Evolutionary conservation across 2,888 invertebrate genomes (phyloP).

Genomic region (Lycocerus yunnanus): DNA sequence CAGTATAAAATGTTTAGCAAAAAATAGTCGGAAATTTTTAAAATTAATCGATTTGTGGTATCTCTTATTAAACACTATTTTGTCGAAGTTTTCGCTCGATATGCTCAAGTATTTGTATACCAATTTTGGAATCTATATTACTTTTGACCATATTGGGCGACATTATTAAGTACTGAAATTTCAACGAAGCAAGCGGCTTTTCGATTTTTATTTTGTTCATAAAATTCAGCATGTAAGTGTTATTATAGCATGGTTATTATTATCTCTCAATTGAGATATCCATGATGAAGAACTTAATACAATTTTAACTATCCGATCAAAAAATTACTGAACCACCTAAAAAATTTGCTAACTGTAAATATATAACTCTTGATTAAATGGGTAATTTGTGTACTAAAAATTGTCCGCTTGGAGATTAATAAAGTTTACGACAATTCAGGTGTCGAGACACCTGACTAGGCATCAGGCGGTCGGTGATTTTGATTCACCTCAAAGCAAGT

Average conservation of each 20-base stretch:
- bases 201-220: constrained; percentile 10
- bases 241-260: constrained; percentile 13
- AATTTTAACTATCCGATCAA: not conserved
- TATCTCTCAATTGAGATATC: constrained; percentile 19
- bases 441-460: not conserved
- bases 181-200: constrained; percentile 18
- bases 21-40: not conserved
- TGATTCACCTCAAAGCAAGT: not conserved
- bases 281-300: constrained; percentile 1
- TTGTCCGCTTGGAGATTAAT: not conserved
- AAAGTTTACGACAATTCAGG: not conserved
- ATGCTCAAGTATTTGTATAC: constrained; percentile 14
- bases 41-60: not conserved
- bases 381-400: not conserved
- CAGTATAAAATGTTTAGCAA: not conserved
- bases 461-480: not conserved
- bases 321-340: not conserved
- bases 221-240: constrained; percentile 16
- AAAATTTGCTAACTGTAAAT: not conserved
- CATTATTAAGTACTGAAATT: constrained; percentile 9
- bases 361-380: not conserved
- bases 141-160: constrained; percentile 26
- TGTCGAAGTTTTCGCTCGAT: not conserved
- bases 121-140: constrained; percentile 24
- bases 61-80: not conserved